These are phyloP conservation scores for Eidolon helvum DNA, from an alignment of 2,113 vertebrate species.

Conservation along the genomic window DNA sequence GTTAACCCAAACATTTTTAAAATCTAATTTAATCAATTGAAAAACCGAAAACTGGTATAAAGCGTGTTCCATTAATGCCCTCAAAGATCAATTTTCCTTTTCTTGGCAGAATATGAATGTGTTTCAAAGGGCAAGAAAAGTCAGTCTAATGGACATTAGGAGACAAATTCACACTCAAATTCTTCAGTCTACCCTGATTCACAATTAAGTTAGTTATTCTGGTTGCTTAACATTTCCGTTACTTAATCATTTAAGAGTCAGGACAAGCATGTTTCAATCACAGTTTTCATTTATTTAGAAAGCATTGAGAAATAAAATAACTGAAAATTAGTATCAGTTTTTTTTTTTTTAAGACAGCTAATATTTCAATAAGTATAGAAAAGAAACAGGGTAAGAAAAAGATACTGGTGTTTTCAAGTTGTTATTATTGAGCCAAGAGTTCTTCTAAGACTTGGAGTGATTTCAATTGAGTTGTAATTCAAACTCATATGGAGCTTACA, in stretches of 20 bases:
- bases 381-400: neutral
- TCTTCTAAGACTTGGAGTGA: conserved; percentile 78
- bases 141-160: conserved; percentile 59
- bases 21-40: conserved; percentile 51
- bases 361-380: conserved; percentile 49
- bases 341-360: neutral
- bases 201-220: conserved; percentile 40
- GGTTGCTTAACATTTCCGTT: conserved; percentile 35
- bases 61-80: conserved; percentile 44
- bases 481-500: conserved; percentile 77
- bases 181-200: conserved; percentile 34
- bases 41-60: conserved; percentile 46
- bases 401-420: conserved; percentile 51
- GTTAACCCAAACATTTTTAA: conserved; percentile 38
- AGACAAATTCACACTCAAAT: conserved; percentile 51
- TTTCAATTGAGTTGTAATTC: conserved; percentile 85
- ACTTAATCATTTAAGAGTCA: conserved; percentile 22
- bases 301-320: conserved; percentile 31
- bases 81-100: conserved; percentile 66
- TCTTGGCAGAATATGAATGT: conserved; percentile 61
- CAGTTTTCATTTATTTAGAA: conserved; percentile 47
- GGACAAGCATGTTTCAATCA: conserved; percentile 1
- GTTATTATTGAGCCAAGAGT: conserved; percentile 49
- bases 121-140: conserved; percentile 60
- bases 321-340: conserved; percentile 19